Evolutionary conservation across 1,140 invertebrate genomes (phyloP), one percentile per base, ranked within the genome.

Genomic region (Psilanteris sp.): DNA sequence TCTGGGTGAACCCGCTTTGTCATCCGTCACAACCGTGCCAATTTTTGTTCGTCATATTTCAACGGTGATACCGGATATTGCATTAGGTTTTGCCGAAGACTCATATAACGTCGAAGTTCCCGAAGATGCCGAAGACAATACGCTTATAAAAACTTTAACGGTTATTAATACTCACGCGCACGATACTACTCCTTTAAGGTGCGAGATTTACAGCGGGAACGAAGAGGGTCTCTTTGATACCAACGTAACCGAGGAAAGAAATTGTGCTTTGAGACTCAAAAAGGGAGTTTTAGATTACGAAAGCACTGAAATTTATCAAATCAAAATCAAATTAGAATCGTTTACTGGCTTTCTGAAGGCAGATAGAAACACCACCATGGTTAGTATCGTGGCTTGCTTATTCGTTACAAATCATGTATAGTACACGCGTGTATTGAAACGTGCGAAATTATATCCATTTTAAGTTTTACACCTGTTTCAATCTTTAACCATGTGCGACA

Each of bases 31-130:
- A 0, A 94, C 93, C 0, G 90, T 97, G 0, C 94, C 93, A 1
- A 91, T 97, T 0, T 95, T 92, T 76, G 94, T 97, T 4, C 92
- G 94, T 44, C 95, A 96, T 79, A 92, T 96, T 2, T 91, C 91
- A 1, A 91, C 89, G 4, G 84, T 90, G 11, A 88, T 92, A 34
- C 88, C 92, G 83, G 92, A 93, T 72, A 91, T 94, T 2, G 93
- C 94, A 4, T 82, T 96, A 11, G 92, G 93, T 7, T 97, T 97
- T 82, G 93, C 94, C 1, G 95, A 96, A 81, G 93, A 93, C 34
- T 91, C 92, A 3, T 96, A 96, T 79, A 94, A 92, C 4, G 91
- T 95, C 2, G 93, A 95, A 48, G 89, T 96, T 0, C 91, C 92
- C 0, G 96, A 97, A 85, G 94, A 95, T 83, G 91, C 93, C 0